Base-by-base conservation (phyloP, 2,113 vertebrate genomes). In the Megaceryle torquata region DNA sequence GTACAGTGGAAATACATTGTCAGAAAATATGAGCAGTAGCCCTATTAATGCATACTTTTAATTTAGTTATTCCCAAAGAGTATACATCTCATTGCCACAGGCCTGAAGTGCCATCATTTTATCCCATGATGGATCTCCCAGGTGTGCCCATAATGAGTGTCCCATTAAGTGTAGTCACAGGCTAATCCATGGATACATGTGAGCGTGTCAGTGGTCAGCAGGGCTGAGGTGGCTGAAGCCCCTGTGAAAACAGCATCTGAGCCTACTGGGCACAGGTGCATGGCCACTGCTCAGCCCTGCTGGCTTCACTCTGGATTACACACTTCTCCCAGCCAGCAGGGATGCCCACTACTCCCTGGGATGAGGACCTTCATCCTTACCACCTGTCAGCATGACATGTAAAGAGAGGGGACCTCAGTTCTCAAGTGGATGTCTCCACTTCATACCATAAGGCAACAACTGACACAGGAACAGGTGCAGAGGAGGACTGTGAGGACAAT, bases 41-140 rank as follows among this genome's bases (percentile, higher is more conserved):
- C 87, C 54, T 91, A 94, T 90, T 95, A 92, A 54, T 80, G 82
- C 51, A 82, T 51, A 39, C 41, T 76, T 93, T 91, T 94, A 97
- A 96, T 94, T 85, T 93, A 92, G 86, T n/a, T 91, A 26, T 95
- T 95, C 51, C 85, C 43, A 77, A 87, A 87, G 44, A 86, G n/a
- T 60, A 75, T 53, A 46, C n/a, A 44, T 74, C 37, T 93, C 72
- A 86, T 86, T 72, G 46, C 28, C 14, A 8, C 0, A 1, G 15
- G 31, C 26, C 76, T 75, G 65, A 44, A 64, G 22, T 3, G 54
- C 51, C n/a, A n/a, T 82, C 14, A 14, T 69, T 96, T 95, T 76
- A 60, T 68, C 19, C 19, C 1, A 0, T 37, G 56, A 83, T 61
- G 76, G 35, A 75, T 82, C 33, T 68, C 10, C 51, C 33, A 46